These are phyloP conservation scores for Brachypodius melanocephalos DNA, from an alignment of 2,113 vertebrate genomes.

Conservation along the genomic window DNA sequence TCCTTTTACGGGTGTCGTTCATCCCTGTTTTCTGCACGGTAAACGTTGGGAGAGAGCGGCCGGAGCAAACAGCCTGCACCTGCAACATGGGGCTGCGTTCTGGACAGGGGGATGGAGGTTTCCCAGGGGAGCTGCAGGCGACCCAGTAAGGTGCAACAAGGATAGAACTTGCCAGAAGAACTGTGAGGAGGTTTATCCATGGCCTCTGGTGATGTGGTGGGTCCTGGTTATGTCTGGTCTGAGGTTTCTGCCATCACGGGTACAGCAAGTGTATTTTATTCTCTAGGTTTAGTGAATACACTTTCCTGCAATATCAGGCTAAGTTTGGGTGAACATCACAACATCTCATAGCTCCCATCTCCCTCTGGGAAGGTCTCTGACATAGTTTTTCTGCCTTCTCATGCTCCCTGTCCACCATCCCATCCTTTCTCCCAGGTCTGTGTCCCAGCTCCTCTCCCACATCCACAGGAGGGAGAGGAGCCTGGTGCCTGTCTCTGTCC, in stretches of 20 bases:
- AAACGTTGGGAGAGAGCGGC: neutral
- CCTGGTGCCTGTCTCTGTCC: neutral
- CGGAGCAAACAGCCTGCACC: neutral
- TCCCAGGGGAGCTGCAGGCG: neutral
- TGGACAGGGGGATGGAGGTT: neutral
- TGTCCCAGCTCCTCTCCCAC: neutral
- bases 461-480: neutral
- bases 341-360: neutral
- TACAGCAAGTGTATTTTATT: neutral
- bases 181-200: neutral
- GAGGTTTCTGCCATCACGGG: neutral
- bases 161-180: neutral
- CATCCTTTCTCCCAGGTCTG: neutral
- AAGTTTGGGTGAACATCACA: neutral
- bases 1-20: neutral
- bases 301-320: neutral
- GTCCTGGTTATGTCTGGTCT: neutral
- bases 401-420: neutral
- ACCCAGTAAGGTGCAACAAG: neutral
- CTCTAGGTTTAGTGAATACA: neutral
- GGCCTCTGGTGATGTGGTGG: neutral
- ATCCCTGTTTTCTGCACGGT: neutral
- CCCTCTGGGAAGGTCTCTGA: neutral
- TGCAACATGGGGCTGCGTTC: neutral
- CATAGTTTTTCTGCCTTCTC: neutral